phyloP scores from a whole-genome alignment of 1,140 invertebrate genomes.

The Mycetomoellerius zeteki region DNA sequence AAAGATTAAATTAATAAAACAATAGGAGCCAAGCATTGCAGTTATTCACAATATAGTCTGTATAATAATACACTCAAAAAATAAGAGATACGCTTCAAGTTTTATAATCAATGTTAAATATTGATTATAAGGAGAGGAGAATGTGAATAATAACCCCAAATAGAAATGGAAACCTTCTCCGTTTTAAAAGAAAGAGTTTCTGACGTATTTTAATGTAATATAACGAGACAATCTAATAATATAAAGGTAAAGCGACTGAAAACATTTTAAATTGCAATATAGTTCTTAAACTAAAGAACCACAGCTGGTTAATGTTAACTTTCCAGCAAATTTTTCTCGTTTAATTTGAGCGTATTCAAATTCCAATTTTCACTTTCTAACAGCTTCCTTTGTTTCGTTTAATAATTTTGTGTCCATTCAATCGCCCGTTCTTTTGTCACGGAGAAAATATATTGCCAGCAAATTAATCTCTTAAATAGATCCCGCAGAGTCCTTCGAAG shows the following conservation, averaged over 20 bases:
- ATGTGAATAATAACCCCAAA: neutral
- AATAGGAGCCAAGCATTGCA: no score
- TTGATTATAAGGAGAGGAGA: no score
- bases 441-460: conserved; percentile 19
- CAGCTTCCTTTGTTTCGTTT: neutral
- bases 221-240: conserved; percentile 1
- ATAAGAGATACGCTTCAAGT: neutral
- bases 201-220: neutral
- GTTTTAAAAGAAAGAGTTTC: conserved; percentile 17
- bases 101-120: neutral
- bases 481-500: neutral
- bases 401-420: conserved; percentile 12
- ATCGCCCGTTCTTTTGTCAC: neutral
- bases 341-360: conserved; percentile 9
- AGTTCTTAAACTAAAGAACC: neutral
- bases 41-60: no score
- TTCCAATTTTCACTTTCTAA: conserved; percentile 4
- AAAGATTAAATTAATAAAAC: no score
- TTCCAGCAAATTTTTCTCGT: neutral
- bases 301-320: conserved; percentile 8
- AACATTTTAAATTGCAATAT: conserved; percentile 10
- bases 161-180: neutral
- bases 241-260: neutral
- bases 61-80: neutral
- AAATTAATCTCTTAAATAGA: conserved; percentile 37